Base-by-base conservation (phyloP, 2,113 vertebrate genomes). In the Tringa solitaria region DNA sequence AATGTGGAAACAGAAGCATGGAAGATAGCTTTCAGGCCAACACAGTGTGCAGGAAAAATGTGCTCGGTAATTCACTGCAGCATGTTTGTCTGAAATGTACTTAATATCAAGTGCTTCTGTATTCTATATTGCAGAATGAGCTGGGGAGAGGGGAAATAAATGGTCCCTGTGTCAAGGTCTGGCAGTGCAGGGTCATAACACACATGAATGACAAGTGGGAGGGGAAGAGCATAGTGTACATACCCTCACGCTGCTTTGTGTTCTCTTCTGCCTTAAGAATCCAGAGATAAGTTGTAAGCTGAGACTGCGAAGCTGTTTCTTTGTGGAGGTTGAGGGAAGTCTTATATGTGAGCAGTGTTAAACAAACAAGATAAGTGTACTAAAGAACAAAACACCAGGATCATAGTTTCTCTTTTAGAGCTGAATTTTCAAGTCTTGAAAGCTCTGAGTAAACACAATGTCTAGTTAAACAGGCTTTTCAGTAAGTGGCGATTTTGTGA, bases 1-100 rank as follows among this genome's bases (percentile, higher is more conserved):
- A 88, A 45, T 81, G 9, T 93, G 61, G 46, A 91, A 91, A 90
- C 68, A 6, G 94, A 93, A 95, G 93, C 63, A 4, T n/a, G 22
- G 78, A 82, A 68, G 81, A 35, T 59, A 75, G 10, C 53, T 93
- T 91, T 84, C 64, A 84, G 78, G 26, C 48, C 82, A 93, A 18
- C 50, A 53, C 61, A 48, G 23, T 27, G 26, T 41, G 41, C 26
- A 56, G 77, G 39, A 65, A 84, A 39, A 69, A 61, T 41, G 9
- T 57, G 39, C 27, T 75, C 24, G 51, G 1, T 87, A 28, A 45
- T 89, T 90, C 56, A 24, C 17, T 64, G 46, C 24, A 81, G 7
- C 6, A 11, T 10, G 24, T 10, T 51, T 84, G 61, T 82, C 65
- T 48, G 10, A 56, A 88, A 53, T 0, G 3, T 53, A 14, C 4